Percentiles rank a stretch among this genome's conserved stretches.
phyloP scores from a whole-genome alignment of 2,797 vertebrate genomes.

The Morus bassanus region DNA sequence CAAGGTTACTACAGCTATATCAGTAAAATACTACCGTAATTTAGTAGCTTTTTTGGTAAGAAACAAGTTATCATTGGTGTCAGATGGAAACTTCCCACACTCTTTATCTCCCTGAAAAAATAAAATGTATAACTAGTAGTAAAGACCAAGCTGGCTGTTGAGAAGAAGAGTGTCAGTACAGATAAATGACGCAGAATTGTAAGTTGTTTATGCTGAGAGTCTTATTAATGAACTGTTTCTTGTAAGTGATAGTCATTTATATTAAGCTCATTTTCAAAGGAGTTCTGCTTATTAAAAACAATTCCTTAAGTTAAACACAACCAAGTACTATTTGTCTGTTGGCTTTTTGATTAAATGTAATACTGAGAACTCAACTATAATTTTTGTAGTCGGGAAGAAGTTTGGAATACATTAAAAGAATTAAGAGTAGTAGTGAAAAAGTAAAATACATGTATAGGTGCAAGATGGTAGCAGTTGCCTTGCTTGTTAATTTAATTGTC shows the following conservation, averaged over 20 bases:
- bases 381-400: neutral
- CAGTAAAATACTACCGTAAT: neutral
- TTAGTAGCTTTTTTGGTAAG: neutral
- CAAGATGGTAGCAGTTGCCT: neutral
- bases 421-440: neutral
- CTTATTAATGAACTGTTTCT: neutral
- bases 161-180: neutral
- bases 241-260: neutral
- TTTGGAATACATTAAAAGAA: neutral
- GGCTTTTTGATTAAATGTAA: neutral
- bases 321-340: neutral
- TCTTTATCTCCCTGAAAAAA: neutral
- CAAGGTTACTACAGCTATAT: neutral
- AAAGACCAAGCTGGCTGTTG: neutral
- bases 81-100: neutral
- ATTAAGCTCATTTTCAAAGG: neutral
- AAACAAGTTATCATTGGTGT: neutral
- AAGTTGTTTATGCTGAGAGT: neutral
- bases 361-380: neutral
- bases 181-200: neutral
- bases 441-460: neutral
- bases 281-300: neutral
- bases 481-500: neutral
- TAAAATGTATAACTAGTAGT: neutral
- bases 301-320: neutral